Conservation (phyloP, 2,113 vertebrate species). For the Willisornis vidua region DNA sequence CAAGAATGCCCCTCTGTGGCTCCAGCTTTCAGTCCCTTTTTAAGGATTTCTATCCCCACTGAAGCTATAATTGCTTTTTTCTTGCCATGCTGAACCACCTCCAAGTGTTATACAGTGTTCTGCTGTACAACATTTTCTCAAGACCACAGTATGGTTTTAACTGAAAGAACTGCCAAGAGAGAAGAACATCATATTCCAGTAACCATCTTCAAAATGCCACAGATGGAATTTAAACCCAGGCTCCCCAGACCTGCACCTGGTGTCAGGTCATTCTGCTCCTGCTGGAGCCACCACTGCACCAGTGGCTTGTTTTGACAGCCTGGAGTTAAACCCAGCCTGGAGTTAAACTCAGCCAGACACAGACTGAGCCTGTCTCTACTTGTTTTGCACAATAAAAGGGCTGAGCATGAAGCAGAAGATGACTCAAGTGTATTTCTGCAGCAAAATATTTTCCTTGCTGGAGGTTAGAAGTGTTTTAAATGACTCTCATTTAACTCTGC, state of each 20-base stretch:
- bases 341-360: neutral
- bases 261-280: neutral
- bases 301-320: neutral
- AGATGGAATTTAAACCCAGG: neutral
- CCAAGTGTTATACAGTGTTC: neutral
- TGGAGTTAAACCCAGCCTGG: neutral
- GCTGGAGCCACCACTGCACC: neutral
- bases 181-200: neutral
- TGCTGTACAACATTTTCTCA: neutral
- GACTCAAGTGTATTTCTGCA: neutral
- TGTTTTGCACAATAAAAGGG: neutral
- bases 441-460: neutral
- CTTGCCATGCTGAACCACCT: neutral
- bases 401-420: neutral
- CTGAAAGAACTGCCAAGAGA: neutral
- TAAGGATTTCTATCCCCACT: neutral
- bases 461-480: neutral
- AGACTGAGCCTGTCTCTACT: neutral
- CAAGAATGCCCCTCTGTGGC: neutral
- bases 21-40: neutral
- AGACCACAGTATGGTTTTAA: neutral
- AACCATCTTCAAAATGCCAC: neutral
- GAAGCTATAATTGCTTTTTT: neutral
- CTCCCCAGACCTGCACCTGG: neutral
- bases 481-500: neutral